A percentile compares a stretch with the other conserved stretches of the same genome.
These are phyloP conservation scores for Acromyrmex charruanus DNA, from an alignment of 1,140 invertebrate species.

Conservation along the genomic window DNA sequence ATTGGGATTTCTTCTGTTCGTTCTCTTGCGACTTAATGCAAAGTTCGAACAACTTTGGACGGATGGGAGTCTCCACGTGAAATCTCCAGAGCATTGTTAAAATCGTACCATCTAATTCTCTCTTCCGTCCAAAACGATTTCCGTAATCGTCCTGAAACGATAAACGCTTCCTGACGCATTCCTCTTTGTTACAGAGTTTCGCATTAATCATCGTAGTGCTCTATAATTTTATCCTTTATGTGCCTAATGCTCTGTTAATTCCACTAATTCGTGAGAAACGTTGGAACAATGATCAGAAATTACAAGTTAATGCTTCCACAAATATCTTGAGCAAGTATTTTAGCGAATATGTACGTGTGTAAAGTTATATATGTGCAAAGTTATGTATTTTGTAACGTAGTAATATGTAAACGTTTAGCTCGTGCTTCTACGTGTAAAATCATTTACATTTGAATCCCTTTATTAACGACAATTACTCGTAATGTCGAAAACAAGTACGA, in stretches of 20 bases:
- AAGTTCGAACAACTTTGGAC: slow-evolving; percentile 52
- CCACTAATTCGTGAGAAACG: slow-evolving; percentile 17
- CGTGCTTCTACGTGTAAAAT: not conserved
- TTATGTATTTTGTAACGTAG: no score
- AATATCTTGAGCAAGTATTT: not conserved
- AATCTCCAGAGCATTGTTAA: slow-evolving; percentile 51
- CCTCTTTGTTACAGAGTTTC: slow-evolving; percentile 37
- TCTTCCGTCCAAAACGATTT: slow-evolving; percentile 54
- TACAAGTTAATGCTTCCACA: slow-evolving; percentile 18
- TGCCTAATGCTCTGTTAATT: slow-evolving; percentile 15
- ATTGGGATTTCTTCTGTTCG: slow-evolving; percentile 54
- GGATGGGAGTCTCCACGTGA: slow-evolving; percentile 11
- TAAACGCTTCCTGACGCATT: slow-evolving; percentile 44
- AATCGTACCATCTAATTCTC: slow-evolving; percentile 50
- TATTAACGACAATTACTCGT: slow-evolving; percentile 40
- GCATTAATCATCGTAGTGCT: slow-evolving; percentile 47
- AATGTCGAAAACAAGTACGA: slow-evolving; percentile 29
- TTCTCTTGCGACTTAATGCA: slow-evolving; percentile 52
- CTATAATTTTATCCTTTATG: slow-evolving; percentile 35
- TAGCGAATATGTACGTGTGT: not conserved
- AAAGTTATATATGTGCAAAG: not conserved
- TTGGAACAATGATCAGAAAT: slow-evolving; percentile 27
- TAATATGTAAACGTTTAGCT: not conserved
- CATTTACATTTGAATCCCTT: not conserved
- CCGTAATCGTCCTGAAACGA: slow-evolving; percentile 52